Evolutionary conservation across 2,888 invertebrate species (phyloP), one percentile per base, ranked within the genome.

Genomic region (Aphodius sticticus): DNA sequence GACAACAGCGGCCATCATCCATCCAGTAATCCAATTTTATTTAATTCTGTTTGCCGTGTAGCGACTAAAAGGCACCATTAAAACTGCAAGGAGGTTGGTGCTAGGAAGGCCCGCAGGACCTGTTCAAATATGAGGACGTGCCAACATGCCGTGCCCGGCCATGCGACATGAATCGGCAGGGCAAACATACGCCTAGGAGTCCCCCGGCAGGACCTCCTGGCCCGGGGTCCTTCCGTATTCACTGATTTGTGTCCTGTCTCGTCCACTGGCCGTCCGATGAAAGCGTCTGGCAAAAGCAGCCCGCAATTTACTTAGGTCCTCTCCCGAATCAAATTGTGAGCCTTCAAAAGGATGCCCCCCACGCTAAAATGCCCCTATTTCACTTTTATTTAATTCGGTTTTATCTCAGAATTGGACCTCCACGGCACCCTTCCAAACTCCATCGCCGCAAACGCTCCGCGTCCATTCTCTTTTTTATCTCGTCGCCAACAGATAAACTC

Each of bases 291-390:
- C 82, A 84, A 85, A 86, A 87, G 86, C 85, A 87, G 86, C 86
- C 88, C 89, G 88, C 89, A 89, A 89, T 89, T 89, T 89, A 89
- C 88, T 89, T 89, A 89, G 88, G 86, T 79, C 85, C 83, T 83
- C 85, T 82, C 82, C 84, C 82, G 87, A 88, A 88, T 88, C 86
- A 87, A 89, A 89, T 89, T 88, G 88, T 85, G 86, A 86, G 87
- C 87, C 88, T 88, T 88, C 88, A 89, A 88, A 88, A 87, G 88
- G 85, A 87, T 85, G 82, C 83, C 81, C 83, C 81, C 80, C 82
- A 81, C 83, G 74, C 16, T 71, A 35, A 35, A 26, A 71, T 71
- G 79, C 80, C 75, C 83, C 74, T 85, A 87, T 87, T 88, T 87
- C 86, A 86, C 87, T 87, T 88, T 87, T 88, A 88, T 88, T 88